Evolutionary conservation across 2,888 invertebrate genomes (phyloP).

Genomic region (Cynaeus angustus): DNA sequence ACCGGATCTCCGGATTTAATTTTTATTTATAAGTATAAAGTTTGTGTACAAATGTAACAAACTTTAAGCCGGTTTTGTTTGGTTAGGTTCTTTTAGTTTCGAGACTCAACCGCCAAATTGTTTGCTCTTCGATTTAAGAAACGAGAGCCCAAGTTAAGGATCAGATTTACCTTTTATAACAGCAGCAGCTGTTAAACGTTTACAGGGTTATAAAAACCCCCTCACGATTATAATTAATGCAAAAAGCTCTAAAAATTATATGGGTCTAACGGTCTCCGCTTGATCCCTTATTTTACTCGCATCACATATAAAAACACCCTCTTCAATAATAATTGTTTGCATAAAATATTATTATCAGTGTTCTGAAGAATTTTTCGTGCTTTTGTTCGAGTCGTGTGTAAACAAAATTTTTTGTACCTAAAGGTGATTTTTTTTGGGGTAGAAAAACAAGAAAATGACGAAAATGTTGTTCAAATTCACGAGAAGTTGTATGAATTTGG

Average conservation of each 20-base stretch:
- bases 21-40: conserved; percentile 24
- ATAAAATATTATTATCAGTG: conserved; percentile 21
- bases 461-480: background rate
- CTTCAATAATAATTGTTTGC: conserved; percentile 26
- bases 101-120: conserved; percentile 29
- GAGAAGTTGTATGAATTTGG: too few species aligned
- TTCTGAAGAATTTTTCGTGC: background rate
- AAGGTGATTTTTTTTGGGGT: conserved; percentile 4
- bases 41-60: conserved; percentile 38
- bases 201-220: conserved; percentile 33
- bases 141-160: conserved; percentile 36
- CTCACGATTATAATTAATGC: conserved; percentile 34
- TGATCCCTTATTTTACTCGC: background rate
- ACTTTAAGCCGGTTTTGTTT: conserved; percentile 31
- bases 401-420: background rate
- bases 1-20: conserved; percentile 3
- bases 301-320: background rate
- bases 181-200: conserved; percentile 40
- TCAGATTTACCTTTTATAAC: conserved; percentile 47
- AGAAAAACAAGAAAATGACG: background rate
- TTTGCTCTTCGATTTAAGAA: conserved; percentile 47
- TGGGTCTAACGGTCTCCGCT: background rate
- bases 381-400: conserved; percentile 2
- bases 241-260: conserved; percentile 39
- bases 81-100: conserved; percentile 38